Evolutionary conservation across 2,113 vertebrate genomes (phyloP), one percentile per base, ranked within the genome.

Genomic region (Fukomys damarensis): DNA sequence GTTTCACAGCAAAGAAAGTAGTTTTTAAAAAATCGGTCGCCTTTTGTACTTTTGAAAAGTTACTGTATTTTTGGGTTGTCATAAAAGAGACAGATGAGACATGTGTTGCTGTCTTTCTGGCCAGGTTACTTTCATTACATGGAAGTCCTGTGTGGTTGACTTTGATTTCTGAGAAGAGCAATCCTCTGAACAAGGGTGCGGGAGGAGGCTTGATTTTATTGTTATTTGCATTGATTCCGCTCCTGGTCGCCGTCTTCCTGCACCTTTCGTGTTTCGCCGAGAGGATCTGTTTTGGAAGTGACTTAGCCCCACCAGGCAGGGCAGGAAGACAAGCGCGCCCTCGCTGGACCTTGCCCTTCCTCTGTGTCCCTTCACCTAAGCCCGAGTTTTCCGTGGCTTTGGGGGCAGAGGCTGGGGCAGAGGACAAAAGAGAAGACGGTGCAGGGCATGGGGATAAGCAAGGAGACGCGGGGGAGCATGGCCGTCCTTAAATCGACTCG

Each of bases 21-120:
- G 6, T 91, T 82, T 68, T 93, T 19, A 5, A n/a, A 87, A 93
- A 68, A 65, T 61, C 76, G 87, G 30, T 92, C 28, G 12, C 49
- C n/a, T 85, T 90, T 65, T 72, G 61, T 1, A 58, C 77, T 92
- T 91, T 82, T 0, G 35, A 96, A 95, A 80, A 86, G 10, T 74
- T 88, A 86, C 80, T 90, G 38, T 79, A 89, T 46, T 61, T 86
- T 84, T 90, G 24, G 7, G 16, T 92, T 93, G 93, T 90, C 43
- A 70, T 84, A 52, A 95, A 88, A 89, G 70, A 88, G n/a, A 61
- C 28, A 49, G n/a, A 82, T 83, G 41, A 61, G 49, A 95, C 94
- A 76, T 70, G 30, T 74, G 10, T 80, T 86, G 79, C 65, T 95
- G 30, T 10, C 9, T 0, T 30, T 86, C 32, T 16, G 85, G 43